Evolutionary conservation across 2,888 invertebrate species (phyloP).

Genomic region (Protodeltote pygarga): DNA sequence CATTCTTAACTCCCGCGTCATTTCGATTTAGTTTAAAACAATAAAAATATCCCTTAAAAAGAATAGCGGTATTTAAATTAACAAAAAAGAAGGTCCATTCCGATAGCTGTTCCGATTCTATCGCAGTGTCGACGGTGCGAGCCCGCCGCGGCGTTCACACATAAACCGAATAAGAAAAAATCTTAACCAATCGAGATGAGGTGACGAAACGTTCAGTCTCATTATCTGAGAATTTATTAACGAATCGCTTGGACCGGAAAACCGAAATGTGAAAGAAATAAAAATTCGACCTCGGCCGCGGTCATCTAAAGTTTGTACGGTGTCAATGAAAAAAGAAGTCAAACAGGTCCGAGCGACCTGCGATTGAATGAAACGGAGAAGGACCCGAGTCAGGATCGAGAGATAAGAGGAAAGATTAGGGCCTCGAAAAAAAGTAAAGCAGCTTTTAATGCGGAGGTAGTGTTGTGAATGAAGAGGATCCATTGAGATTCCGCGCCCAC

Average conservation of each 20-base stretch:
- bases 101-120: constrained; percentile 80
- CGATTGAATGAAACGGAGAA: constrained; percentile 84
- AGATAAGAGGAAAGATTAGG: constrained; percentile 86
- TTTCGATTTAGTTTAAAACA: constrained; percentile 53
- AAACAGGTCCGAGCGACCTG: constrained; percentile 81
- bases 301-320: constrained; percentile 85
- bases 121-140: constrained; percentile 66
- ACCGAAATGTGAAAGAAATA: constrained; percentile 87
- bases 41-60: constrained; percentile 72
- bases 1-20: constrained; percentile 43
- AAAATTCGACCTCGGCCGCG: constrained; percentile 86
- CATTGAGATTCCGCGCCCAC: constrained; percentile 84
- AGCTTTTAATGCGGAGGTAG: constrained; percentile 82
- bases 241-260: constrained; percentile 86
- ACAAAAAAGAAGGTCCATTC: constrained; percentile 76
- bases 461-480: constrained; percentile 85
- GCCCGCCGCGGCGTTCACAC: constrained; percentile 84
- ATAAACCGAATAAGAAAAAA: constrained; percentile 80
- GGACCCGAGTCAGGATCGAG: constrained; percentile 80
- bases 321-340: constrained; percentile 86
- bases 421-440: constrained; percentile 80
- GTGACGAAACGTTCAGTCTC: constrained; percentile 87
- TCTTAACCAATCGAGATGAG: constrained; percentile 85
- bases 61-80: constrained; percentile 83
- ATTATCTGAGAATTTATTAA: constrained; percentile 87